These are phyloP conservation scores for Apis laboriosa DNA, from an alignment of 1,140 invertebrate species.

Conservation along the genomic window DNA sequence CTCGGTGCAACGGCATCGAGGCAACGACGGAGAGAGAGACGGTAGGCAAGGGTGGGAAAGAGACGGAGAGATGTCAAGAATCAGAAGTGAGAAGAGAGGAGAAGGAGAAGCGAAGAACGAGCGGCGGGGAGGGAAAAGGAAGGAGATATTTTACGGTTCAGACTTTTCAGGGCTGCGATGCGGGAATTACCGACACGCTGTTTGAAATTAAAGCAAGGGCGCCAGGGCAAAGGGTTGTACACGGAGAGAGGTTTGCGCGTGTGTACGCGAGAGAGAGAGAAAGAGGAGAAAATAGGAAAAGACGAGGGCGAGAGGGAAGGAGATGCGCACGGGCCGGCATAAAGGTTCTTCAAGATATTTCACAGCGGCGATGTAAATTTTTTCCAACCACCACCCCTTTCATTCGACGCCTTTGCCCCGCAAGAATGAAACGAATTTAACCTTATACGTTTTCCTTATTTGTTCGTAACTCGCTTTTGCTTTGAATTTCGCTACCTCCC, in stretches of 20 bases:
- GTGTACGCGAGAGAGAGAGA: not conserved
- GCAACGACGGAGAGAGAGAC: not conserved
- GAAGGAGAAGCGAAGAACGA: not conserved
- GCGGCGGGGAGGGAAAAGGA: not conserved
- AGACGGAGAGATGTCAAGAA: not conserved
- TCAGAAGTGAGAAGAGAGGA: not conserved
- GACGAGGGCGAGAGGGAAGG: not conserved
- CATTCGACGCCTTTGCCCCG: not conserved
- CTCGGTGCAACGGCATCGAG: conserved; percentile 9
- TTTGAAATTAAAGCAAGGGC: conserved; percentile 54
- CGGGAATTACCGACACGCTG: conserved; percentile 48
- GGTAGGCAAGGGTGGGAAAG: not conserved
- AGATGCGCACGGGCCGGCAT: not conserved
- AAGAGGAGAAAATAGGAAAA: not conserved
- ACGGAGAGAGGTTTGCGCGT: not conserved
- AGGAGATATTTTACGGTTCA: conserved; percentile 38
- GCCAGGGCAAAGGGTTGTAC: conserved; percentile 42
- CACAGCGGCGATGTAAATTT: conserved; percentile 24
- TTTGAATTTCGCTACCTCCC: conserved; percentile 10
- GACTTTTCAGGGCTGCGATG: conserved; percentile 41
- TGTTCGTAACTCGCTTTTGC: conserved; percentile 17
- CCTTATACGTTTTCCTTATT: conserved; percentile 31
- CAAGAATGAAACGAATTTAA: conserved; percentile 45
- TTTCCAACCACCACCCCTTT: conserved; percentile 1
- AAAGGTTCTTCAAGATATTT: conserved; percentile 48